Evolutionary conservation across 2,113 vertebrate genomes (phyloP).

Genomic region (Pelodiscus sinensis): DNA sequence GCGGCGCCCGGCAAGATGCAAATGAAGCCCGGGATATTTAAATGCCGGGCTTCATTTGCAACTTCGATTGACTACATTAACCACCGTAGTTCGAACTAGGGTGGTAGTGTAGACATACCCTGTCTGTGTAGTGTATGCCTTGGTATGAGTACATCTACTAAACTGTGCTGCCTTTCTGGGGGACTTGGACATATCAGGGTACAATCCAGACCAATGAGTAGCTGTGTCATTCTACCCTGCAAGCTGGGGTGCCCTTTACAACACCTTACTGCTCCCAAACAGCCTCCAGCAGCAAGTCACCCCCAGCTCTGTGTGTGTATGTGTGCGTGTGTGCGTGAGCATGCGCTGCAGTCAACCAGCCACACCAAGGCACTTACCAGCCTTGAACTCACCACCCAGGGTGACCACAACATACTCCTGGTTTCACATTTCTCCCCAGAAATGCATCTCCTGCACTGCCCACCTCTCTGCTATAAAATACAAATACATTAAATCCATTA

Average conservation of each 20-base stretch:
- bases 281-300: not conserved
- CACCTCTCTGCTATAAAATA: not conserved
- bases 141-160: not conserved
- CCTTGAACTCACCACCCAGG: not conserved
- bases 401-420: not conserved
- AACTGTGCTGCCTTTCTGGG: constrained; percentile 47
- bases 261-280: not conserved
- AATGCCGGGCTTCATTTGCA: no score
- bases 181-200: not conserved
- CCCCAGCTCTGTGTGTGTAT: not conserved
- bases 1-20: no score
- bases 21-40: no score
- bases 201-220: not conserved
- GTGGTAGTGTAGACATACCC: no score
- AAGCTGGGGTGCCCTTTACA: not conserved
- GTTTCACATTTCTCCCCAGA: not conserved
- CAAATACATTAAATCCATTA: not conserved
- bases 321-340: no score
- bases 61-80: no score
- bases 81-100: no score
- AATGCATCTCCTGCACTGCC: not conserved
- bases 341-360: not conserved
- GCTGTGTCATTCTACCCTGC: not conserved
- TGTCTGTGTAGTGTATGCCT: constrained; percentile 57
- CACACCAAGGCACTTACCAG: not conserved